A percentile compares a stretch with the other conserved stretches of the same genome.
Evolutionary conservation across 2,113 vertebrate genomes (phyloP).

Genomic region (Mustela lutreola): DNA sequence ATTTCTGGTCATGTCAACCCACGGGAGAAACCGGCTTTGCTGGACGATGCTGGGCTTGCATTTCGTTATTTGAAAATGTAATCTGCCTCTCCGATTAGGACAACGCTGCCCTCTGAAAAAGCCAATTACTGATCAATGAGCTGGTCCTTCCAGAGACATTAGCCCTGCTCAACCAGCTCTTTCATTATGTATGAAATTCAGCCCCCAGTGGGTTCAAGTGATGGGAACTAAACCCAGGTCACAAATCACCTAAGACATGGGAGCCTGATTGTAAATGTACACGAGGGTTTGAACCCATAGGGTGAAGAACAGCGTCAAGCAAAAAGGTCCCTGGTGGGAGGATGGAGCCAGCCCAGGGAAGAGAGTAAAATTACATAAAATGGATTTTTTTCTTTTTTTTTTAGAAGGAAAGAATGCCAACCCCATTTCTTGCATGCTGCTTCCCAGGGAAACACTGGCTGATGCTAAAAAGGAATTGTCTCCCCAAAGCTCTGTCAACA

Average conservation of each 20-base stretch:
- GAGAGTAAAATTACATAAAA: not conserved
- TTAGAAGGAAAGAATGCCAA: not conserved
- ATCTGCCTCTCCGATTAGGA: not conserved
- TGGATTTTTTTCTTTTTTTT: too few species aligned
- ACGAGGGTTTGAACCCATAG: rapidly evolving
- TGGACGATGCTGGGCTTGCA: not conserved
- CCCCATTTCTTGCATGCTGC: not conserved
- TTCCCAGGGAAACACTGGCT: conserved; percentile 31
- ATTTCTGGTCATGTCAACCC: not conserved
- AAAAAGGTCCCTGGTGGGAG: not conserved
- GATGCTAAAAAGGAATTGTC: conserved; percentile 47
- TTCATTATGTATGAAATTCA: not conserved
- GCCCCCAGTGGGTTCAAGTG: not conserved
- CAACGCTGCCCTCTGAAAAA: not conserved
- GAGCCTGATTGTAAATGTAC: not conserved
- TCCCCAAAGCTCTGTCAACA: conserved; percentile 72
- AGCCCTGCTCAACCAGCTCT: too few species aligned
- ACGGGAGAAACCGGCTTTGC: not conserved
- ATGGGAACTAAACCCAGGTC: not conserved
- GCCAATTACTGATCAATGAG: not conserved
- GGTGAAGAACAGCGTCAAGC: not conserved
- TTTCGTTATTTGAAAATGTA: not conserved
- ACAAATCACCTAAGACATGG: not conserved
- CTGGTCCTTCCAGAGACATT: not conserved
- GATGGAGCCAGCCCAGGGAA: not conserved